A percentile compares a stretch with the other conserved stretches of the same genome.
These are phyloP conservation scores for Drosophila lacteicornis DNA, from an alignment of 1,140 invertebrate species.

Conservation along the genomic window DNA sequence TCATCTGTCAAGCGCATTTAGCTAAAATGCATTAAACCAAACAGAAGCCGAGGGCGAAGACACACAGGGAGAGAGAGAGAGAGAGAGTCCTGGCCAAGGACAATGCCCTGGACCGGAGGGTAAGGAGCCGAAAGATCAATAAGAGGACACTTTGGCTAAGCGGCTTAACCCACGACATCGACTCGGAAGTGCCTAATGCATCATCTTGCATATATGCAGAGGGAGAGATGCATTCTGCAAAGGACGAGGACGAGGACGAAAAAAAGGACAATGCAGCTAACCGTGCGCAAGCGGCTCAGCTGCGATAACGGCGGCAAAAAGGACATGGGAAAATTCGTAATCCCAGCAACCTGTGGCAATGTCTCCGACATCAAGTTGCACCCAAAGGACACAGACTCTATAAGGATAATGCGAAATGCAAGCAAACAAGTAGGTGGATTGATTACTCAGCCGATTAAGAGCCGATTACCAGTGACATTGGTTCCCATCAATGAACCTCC, in stretches of 20 bases:
- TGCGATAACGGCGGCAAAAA: constrained; percentile 80
- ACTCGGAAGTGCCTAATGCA: constrained; percentile 81
- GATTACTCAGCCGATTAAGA: constrained; percentile 77
- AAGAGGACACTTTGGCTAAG: constrained; percentile 72
- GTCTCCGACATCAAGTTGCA: constrained; percentile 48
- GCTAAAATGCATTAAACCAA: constrained; percentile 76
- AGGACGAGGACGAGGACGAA: constrained; percentile 8
- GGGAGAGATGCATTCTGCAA: neutral
- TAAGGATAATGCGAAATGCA: neutral
- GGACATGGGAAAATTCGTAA: constrained; percentile 69
- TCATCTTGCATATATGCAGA: constrained; percentile 67
- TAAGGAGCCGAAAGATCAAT: constrained; percentile 43
- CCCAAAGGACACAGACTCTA: neutral
- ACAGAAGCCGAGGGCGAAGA: constrained; percentile 33
- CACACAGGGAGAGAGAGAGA: constrained; percentile 1
- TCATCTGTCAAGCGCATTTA: constrained; percentile 76
- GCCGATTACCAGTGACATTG: constrained; percentile 65
- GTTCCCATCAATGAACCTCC: constrained; percentile 71
- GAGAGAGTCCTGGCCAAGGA: constrained; percentile 37
- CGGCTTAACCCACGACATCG: constrained; percentile 63
- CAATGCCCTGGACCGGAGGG: constrained; percentile 28
- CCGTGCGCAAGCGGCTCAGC: constrained; percentile 77
- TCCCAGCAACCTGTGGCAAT: constrained; percentile 74
- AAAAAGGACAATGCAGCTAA: constrained; percentile 80
- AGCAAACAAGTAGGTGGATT: constrained; percentile 64